Base-by-base conservation (phyloP, 2,797 vertebrate genomes). In the Gallinago nigripennis region DNA sequence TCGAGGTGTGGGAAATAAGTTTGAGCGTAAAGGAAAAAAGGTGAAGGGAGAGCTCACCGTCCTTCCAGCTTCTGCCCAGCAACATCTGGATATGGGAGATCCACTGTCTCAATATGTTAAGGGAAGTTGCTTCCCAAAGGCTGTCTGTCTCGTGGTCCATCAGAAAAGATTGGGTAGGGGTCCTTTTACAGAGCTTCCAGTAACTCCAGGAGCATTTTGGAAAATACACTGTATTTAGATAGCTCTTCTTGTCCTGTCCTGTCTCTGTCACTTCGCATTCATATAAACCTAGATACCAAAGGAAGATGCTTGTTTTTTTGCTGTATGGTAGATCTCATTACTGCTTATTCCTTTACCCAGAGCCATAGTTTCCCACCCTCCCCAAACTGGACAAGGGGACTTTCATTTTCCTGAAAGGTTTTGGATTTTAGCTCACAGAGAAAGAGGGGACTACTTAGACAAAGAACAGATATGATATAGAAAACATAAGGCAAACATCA, bases 211-310 rank as follows among this genome's bases (percentile, higher is more conserved):
- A 92, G 86, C 20, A 48, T 80, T 93, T 72, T 71, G 24, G 39
- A 87, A 87, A 82, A 89, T 31, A 73, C 0, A 0, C 16, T 33
- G 35, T 45, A 57, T 85, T 92, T 85, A 90, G n/a, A 60, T 33
- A n/a, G 27, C 73, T 61, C 53, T 64, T 76, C 64, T 64, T 81
- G n/a, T 58, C 33, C 30, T 76, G 56, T 57, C 23, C 68, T 63
- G 63, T 85, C 94, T 88, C 60, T 92, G 50, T 88, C 79, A 53
- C 23, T 76, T 94, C 35, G 37, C 75, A 58, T 90, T 95, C 60
- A 69, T 50, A 87, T 24, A 87, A 78, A 82, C 30, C 45, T 70
- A 81, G 17, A 68, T 43, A 91, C 30, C 37, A 80, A 75, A 75
- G 33, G 46, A 92, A 77, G 18, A 76, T 37, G 4, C 75, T 86